phyloP scores from a whole-genome alignment of 2,113 vertebrate genomes.

The Heliornis fulica region DNA sequence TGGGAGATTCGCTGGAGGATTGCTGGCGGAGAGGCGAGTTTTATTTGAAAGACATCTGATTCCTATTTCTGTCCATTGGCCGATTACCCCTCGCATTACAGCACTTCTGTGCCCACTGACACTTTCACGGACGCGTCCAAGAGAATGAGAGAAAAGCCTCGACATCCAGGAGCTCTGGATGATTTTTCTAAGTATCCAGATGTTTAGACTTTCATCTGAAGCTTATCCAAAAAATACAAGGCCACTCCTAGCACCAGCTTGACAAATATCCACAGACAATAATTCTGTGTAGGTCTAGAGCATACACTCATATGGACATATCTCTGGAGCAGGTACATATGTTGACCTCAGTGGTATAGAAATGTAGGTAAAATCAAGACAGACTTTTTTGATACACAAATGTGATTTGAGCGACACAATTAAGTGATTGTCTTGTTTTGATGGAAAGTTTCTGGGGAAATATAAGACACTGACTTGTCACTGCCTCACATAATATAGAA shows the following conservation, averaged over 20 bases:
- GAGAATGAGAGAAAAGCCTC: conserved; percentile 6
- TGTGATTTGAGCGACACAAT: neutral
- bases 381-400: neutral
- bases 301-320: fast-evolving
- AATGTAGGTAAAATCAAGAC: neutral
- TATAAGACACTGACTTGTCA: neutral
- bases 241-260: conserved; percentile 8
- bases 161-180: conserved; percentile 26
- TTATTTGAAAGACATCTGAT: conserved; percentile 59
- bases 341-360: neutral
- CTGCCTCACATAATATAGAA: neutral
- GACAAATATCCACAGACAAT: conserved; percentile 1
- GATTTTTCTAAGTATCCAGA: conserved; percentile 40
- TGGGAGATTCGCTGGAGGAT: conserved; percentile 35
- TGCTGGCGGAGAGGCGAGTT: neutral
- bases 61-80: conserved; percentile 44
- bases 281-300: neutral
- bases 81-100: neutral
- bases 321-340: neutral
- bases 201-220: conserved; percentile 40
- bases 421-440: neutral
- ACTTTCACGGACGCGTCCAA: neutral
- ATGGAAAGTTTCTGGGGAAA: neutral
- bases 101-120: conserved; percentile 45
- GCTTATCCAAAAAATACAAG: conserved; percentile 24